These are phyloP conservation scores for Arenaria interpres DNA, from an alignment of 2,113 vertebrate species.

Conservation along the genomic window DNA sequence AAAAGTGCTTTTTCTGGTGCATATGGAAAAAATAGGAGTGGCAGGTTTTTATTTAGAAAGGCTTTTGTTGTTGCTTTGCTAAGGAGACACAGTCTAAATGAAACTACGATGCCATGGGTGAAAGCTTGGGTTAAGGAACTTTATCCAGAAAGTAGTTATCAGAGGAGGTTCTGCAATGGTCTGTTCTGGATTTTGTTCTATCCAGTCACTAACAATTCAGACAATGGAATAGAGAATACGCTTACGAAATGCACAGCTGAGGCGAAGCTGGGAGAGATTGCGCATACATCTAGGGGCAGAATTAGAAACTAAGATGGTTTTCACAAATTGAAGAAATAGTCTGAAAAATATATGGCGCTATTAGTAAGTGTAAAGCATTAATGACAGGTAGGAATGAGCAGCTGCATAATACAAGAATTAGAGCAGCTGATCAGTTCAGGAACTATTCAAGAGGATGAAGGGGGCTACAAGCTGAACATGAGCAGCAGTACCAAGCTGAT, in stretches of 20 bases:
- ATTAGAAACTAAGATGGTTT: not conserved
- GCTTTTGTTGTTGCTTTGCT: not conserved
- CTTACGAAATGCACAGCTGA: not conserved
- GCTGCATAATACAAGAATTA: not conserved
- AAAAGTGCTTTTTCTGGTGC: not conserved
- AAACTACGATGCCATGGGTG: not conserved
- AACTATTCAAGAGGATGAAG: not conserved
- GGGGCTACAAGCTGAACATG: not conserved
- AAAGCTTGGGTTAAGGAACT: not conserved
- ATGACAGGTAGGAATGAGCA: not conserved
- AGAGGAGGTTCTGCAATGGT: not conserved
- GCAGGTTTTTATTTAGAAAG: not conserved
- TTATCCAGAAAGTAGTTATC: not conserved
- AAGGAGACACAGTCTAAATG: not conserved
- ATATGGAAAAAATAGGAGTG: not conserved
- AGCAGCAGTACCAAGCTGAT: not conserved
- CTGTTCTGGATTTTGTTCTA: not conserved
- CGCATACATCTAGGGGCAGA: not conserved
- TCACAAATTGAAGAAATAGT: not conserved
- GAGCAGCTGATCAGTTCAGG: not conserved
- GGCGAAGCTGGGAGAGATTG: not conserved
- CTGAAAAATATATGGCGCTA: not conserved
- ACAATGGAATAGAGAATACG: not conserved
- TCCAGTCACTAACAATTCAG: not conserved
- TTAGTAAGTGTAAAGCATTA: not conserved